A percentile compares a stretch with the other conserved stretches of the same genome.
Conservation (phyloP, 2,113 vertebrate species). For the Pygoscelis antarcticus region DNA sequence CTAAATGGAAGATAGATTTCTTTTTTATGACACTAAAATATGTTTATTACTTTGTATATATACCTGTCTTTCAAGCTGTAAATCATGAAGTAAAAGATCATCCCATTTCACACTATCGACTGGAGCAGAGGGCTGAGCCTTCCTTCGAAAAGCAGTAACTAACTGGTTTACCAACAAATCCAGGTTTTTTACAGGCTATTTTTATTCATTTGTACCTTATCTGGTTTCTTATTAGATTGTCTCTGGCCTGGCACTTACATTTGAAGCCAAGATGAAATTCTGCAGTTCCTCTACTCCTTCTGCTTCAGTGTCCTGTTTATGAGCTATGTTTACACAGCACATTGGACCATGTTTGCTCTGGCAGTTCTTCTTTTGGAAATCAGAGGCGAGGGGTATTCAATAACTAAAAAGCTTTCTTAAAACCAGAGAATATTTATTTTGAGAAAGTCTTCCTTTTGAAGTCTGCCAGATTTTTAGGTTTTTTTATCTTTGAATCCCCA, state of each 20-base stretch:
- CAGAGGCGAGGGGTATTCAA: neutral
- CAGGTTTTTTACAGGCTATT: neutral
- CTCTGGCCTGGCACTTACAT: neutral
- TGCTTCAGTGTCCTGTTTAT: neutral
- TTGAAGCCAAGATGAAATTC: neutral
- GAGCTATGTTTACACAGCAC: neutral
- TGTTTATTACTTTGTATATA: neutral
- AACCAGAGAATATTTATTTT: conserved; percentile 1
- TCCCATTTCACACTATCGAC: neutral
- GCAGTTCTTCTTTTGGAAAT: neutral
- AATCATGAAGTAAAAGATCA: neutral
- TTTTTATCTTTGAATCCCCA: neutral
- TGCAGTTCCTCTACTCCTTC: neutral
- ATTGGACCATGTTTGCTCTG: neutral
- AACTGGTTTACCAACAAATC: neutral
- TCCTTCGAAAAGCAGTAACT: neutral
- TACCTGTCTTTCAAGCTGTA: neutral
- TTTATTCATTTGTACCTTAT: neutral
- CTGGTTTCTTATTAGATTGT: neutral
- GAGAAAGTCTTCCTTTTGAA: neutral
- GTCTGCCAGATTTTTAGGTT: neutral
- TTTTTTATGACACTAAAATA: neutral
- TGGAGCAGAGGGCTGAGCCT: neutral
- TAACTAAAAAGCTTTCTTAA: neutral
- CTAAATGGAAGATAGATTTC: neutral